Evolutionary conservation across 2,113 vertebrate species (phyloP).

Genomic region (Phalacrocorax brasilianus): DNA sequence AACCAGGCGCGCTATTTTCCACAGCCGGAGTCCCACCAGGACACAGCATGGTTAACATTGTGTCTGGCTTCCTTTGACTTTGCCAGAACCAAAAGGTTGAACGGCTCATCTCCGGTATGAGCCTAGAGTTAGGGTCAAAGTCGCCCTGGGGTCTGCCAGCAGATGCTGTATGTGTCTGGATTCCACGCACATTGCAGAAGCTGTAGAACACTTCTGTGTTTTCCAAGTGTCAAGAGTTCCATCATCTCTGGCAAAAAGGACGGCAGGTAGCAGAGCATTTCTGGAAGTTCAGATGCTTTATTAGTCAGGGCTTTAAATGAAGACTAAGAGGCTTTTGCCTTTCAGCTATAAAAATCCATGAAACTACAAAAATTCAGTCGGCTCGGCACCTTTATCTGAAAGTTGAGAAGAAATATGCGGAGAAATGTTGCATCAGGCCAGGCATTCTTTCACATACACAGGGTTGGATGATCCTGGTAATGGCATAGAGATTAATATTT

Average conservation of each 20-base stretch:
- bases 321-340: background rate
- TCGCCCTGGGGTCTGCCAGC: background rate
- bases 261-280: background rate
- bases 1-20: background rate
- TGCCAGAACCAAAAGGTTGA: background rate
- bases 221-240: background rate
- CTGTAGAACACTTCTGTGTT: background rate
- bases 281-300: background rate
- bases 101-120: background rate
- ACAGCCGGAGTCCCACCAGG: background rate
- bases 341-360: background rate
- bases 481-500: background rate
- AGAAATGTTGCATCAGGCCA: fast-evolving
- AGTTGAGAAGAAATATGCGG: background rate
- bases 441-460: background rate
- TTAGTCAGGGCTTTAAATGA: background rate
- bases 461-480: background rate
- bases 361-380: background rate
- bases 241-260: background rate
- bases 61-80: background rate
- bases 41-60: background rate
- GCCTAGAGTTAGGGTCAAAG: background rate
- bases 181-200: background rate
- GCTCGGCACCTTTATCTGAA: background rate
- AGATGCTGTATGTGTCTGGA: background rate